Base-by-base conservation (phyloP, 2,797 vertebrate species). In the Euphonia xanthogaster region DNA sequence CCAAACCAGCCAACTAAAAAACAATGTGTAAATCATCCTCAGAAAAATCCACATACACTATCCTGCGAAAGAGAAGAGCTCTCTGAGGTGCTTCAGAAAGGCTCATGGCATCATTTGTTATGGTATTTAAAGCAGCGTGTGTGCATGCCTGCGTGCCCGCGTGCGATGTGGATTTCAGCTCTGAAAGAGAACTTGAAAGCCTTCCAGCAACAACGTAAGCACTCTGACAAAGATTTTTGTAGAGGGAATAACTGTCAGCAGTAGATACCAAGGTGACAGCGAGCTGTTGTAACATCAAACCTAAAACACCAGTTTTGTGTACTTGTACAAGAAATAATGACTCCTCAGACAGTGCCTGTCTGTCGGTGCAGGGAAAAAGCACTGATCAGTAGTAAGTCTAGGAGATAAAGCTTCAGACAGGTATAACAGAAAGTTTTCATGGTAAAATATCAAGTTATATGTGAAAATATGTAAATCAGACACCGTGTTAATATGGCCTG, bases 211-310 rank as follows among this genome's bases (percentile, higher is more conserved):
- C 88, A 89, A 74, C 6, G 10, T 80, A 90, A 95, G 70, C 1
- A 3, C 74, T 61, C 70, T 95, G 83, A 94, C 92, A 97, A 91
- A 90, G 88, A 95, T 58, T 80, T 87, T 88, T 61, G 92, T 76
- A 80, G 63, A 93, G 86, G 71, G 63, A 94, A 70, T 93, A 93
- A 94, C 86, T 94, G 95, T 78, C 93, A 96, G 77, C 60, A 81
- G 82, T 85, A 89, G 82, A 83, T 65, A 90, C 35, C 40, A 76
- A 92, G 89, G 95, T 96, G 96, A 95, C 94, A 95, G 90, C 45
- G 86, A 94, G 90, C 61, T 76, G 88, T 22, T 96, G 91, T 94
- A 95, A 88, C 92, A 96, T 94, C 96, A 97, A 94, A 92, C 71
- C 84, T 79, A 88, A 89, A 96, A 82, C 83, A 57, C 22, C 73